Conservation (phyloP, 2,113 vertebrate species). For the Budorcas taxicolor region DNA sequence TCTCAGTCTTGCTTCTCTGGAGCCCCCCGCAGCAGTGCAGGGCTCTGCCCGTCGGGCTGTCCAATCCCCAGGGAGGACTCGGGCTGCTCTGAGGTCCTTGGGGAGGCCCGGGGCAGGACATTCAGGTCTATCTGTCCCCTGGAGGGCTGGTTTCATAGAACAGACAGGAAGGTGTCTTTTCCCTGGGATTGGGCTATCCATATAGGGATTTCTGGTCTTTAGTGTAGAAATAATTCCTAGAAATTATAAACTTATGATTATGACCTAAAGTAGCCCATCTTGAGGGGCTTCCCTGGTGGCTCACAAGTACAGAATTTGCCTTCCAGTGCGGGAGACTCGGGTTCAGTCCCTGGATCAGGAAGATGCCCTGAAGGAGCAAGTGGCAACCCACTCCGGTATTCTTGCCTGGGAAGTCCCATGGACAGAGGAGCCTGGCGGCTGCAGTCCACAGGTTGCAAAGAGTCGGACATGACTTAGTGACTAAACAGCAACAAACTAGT, state of each 20-base stretch:
- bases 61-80: not conserved
- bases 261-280: not conserved
- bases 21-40: not conserved
- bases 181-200: not conserved
- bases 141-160: not conserved
- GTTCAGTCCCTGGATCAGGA: not conserved
- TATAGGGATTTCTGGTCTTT: not conserved
- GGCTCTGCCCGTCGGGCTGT: not conserved
- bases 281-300: not conserved
- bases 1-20: not conserved
- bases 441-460: not conserved
- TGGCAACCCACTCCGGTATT: not conserved
- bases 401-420: not conserved
- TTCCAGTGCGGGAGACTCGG: not conserved
- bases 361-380: not conserved
- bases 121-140: not conserved
- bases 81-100: not conserved
- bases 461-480: not conserved
- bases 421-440: not conserved
- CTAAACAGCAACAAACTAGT: not conserved
- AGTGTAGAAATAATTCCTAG: not conserved
- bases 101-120: not conserved
- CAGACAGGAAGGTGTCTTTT: not conserved
- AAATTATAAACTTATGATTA: not conserved
- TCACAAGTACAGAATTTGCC: not conserved